Conservation (phyloP, 2,797 vertebrate genomes). For the Parotocinclus haroldoi region DNA sequence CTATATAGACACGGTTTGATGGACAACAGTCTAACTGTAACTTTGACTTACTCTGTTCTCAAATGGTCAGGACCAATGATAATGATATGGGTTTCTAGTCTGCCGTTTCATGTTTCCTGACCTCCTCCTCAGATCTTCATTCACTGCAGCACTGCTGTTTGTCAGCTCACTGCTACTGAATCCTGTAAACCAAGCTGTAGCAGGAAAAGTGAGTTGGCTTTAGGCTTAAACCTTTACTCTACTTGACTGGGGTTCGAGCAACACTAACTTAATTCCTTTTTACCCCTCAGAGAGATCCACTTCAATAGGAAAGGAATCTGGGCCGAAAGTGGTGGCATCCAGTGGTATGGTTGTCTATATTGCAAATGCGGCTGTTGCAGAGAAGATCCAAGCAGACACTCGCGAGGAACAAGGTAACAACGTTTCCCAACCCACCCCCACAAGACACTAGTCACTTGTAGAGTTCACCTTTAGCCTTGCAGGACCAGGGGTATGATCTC, state of each 20-base stretch:
- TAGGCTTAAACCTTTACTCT: too few relatives aligned
- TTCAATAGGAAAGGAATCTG: constrained; percentile 8
- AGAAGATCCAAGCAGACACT: background rate
- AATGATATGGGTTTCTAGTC: too few relatives aligned
- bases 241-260: background rate
- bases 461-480: too few relatives aligned
- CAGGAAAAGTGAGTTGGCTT: constrained; percentile 60
- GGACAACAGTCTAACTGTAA: too few relatives aligned
- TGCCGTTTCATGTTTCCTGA: too few relatives aligned
- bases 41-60: too few relatives aligned
- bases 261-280: background rate
- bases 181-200: constrained; percentile 62
- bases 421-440: background rate
- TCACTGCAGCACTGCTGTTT: constrained; percentile 65
- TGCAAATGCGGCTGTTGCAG: constrained; percentile 5
- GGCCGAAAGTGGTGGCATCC: constrained; percentile 55
- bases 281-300: constrained; percentile 54
- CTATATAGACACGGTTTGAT: too few relatives aligned
- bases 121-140: constrained; percentile 60
- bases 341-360: constrained; percentile 60
- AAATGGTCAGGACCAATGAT: too few relatives aligned
- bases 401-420: constrained; percentile 13
- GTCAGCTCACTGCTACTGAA: constrained; percentile 51
- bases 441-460: too few relatives aligned
- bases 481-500: too few relatives aligned